phyloP scores from a whole-genome alignment of 1,140 invertebrate genomes.

The Catajapyx aquilonaris region DNA sequence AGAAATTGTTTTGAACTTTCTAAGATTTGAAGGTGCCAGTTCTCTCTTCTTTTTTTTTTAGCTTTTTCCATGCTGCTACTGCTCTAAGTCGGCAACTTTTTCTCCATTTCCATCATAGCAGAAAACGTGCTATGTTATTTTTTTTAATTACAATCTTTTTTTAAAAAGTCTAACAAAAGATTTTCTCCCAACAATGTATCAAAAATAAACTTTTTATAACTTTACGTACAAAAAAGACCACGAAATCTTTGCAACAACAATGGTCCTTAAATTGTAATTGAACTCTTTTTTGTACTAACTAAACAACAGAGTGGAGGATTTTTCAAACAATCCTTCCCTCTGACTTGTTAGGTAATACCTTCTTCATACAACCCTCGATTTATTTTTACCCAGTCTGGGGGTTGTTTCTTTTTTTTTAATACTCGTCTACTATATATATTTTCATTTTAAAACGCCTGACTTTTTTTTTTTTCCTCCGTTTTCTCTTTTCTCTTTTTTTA shows the following conservation, averaged over 20 bases:
- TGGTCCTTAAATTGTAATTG: slow-evolving; percentile 17
- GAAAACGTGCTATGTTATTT: slow-evolving; percentile 9
- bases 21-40: slow-evolving; percentile 1
- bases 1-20: background rate
- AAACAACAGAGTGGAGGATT: slow-evolving; percentile 14
- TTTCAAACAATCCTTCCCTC: slow-evolving; percentile 5
- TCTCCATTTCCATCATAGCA: slow-evolving; percentile 10
- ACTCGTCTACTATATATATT: no score
- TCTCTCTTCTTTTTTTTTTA: no score
- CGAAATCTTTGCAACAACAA: slow-evolving; percentile 18
- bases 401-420: no score
- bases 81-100: slow-evolving; percentile 8
- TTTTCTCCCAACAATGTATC: slow-evolving; percentile 27
- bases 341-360: slow-evolving; percentile 10
- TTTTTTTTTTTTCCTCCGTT: no score
- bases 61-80: no score
- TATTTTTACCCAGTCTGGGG: no score
- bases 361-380: no score
- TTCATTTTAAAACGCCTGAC: slow-evolving; percentile 9
- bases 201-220: slow-evolving; percentile 28
- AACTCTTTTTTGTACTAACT: slow-evolving; percentile 19
- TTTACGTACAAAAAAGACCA: slow-evolving; percentile 22
- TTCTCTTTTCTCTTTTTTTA: no score
- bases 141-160: slow-evolving; percentile 9
- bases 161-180: slow-evolving; percentile 19